Evolutionary conservation across 2,113 vertebrate species (phyloP).

Genomic region (Hemichromis elongatus): DNA sequence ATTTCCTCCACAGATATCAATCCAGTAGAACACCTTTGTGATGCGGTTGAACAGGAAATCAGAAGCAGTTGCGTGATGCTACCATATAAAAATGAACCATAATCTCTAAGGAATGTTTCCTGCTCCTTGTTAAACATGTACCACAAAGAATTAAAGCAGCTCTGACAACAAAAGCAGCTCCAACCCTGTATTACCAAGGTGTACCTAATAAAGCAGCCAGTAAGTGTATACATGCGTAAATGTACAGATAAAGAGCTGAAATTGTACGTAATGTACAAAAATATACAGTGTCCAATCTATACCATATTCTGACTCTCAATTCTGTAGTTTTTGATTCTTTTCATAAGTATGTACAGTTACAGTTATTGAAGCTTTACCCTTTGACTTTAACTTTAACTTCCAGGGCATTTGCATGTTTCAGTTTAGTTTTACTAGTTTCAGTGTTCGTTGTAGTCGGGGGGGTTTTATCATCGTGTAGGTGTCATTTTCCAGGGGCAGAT

Average conservation of each 20-base stretch:
- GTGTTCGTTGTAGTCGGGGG: fast-evolving
- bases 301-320: background rate
- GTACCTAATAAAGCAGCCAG: background rate
- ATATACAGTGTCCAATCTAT: background rate
- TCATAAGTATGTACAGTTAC: background rate
- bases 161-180: background rate
- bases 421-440: background rate
- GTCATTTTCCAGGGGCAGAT: background rate
- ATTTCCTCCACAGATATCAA: background rate
- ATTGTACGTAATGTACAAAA: background rate
- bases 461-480: background rate
- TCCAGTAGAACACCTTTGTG: background rate
- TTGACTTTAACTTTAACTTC: background rate
- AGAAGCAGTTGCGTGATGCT: background rate
- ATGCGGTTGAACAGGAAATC: background rate
- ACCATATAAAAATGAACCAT: background rate
- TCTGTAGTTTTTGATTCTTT: background rate
- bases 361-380: background rate
- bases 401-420: background rate
- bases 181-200: background rate
- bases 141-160: background rate
- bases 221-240: background rate
- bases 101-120: background rate
- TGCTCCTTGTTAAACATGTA: background rate
- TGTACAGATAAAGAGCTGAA: background rate